These are phyloP conservation scores for Microtus pennsylvanicus DNA, from an alignment of 2,113 vertebrate genomes.

Conservation along the genomic window DNA sequence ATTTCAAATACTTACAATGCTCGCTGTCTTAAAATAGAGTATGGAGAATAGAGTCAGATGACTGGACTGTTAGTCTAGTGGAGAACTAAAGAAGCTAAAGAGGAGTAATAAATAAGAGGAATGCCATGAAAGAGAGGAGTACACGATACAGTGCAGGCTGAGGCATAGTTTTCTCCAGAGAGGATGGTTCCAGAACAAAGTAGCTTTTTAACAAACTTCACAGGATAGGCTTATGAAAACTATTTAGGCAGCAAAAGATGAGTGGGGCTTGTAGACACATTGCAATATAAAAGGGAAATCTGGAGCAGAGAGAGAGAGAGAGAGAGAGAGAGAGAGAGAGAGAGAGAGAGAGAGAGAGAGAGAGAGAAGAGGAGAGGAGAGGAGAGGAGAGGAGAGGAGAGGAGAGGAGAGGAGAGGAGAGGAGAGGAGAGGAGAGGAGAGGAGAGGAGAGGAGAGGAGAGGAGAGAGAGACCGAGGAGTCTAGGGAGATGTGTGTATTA, in stretches of 20 bases:
- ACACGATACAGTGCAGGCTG: not conserved
- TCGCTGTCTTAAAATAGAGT: no score
- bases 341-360: not conserved
- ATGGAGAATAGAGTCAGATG: not conserved
- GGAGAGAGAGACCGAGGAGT: not conserved
- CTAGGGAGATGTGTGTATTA: not conserved
- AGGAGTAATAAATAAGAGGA: not conserved
- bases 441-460: no score
- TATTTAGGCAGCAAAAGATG: not conserved
- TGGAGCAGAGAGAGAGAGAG: not conserved
- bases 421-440: no score
- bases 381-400: no score
- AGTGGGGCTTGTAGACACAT: not conserved
- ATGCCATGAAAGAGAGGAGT: rapidly evolving
- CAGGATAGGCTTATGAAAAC: not conserved
- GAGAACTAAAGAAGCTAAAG: not conserved
- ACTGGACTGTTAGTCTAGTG: no score
- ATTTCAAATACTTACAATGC: not conserved
- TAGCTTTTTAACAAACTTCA: not conserved
- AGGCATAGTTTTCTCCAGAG: not conserved
- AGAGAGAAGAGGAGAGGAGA: no score
- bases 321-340: no score
- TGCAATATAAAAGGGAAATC: not conserved
- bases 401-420: no score
- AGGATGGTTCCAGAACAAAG: not conserved